Evolutionary conservation across 2,888 invertebrate genomes (phyloP), one percentile per base, ranked within the genome.

Genomic region (Scelioninae gen. 2): DNA sequence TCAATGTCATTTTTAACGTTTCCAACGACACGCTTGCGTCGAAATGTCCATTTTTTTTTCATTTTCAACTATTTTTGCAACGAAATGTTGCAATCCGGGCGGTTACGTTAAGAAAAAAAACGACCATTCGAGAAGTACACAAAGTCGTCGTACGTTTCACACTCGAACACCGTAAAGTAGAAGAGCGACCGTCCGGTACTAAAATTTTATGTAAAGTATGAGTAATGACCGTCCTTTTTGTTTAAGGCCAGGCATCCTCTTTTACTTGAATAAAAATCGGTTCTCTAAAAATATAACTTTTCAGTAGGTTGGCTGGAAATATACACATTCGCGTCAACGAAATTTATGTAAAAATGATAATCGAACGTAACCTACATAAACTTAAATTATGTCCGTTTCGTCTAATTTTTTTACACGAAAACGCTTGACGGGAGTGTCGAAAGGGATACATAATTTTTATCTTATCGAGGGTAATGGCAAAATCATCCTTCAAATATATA

Each of bases 171-270:
- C 31, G 31, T 48, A 41, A 31, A 41, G 39, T 39, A 43, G 41
- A 55, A 55, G 43, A 55, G 41, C 43, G 37, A 41, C 43, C 22
- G 55, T 22, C 43, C 31, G 55, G 55, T 41, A 55, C 55, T 55
- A 55, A 55, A 55, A 41, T 55, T 55, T 55, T 55, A 55, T 55
- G 55, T 41, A 55, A 55, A 55, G 55, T 55, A 55, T 55, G 55
- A 55, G 43, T 55, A 55, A 55, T 55, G 55, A 55, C 41, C 55
- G 55, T 55, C 55, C 41, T 55, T 41, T 55, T 55, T 55, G 43
- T 55, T 55, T 55, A 31, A 55, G 55, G 43, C 25, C 53, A 33
- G 25, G 39, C 10, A 37, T 39, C 53, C 41, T 55, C 52, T 52
- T 55, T 55, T 25, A 2, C 53, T 55, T 55, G 22, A 39, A 39